A percentile compares a stretch with the other conserved stretches of the same genome.
Evolutionary conservation across 2,888 invertebrate genomes (phyloP).

Genomic region (Luffia ferchaultella): DNA sequence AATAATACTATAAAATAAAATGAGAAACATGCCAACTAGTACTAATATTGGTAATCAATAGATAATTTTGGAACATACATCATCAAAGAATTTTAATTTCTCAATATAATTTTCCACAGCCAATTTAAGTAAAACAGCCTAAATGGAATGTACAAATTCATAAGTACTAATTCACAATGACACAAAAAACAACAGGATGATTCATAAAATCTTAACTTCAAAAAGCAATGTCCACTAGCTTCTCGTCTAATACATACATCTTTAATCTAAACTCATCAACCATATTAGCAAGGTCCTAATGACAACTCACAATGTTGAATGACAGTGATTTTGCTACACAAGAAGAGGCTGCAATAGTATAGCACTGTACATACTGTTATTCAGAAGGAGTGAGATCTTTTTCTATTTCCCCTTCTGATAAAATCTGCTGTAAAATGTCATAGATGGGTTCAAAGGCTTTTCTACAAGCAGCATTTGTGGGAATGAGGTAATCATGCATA

Average conservation of each 20-base stretch:
- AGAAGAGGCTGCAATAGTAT: slow-evolving; percentile 23
- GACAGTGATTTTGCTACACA: slow-evolving; percentile 52
- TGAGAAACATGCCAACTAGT: background rate
- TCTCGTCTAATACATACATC: slow-evolving; percentile 19
- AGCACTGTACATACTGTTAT: slow-evolving; percentile 32
- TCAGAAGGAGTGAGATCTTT: slow-evolving; percentile 78
- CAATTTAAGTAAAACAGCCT: slow-evolving; percentile 27
- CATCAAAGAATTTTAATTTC: too few species aligned
- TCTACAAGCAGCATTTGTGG: slow-evolving; percentile 85
- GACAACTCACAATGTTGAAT: slow-evolving; percentile 18
- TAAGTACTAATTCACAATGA: slow-evolving; percentile 25
- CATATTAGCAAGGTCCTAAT: background rate
- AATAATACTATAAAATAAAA: background rate
- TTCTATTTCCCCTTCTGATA: slow-evolving; percentile 78
- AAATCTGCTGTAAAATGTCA: slow-evolving; percentile 79
- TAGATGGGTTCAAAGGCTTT: slow-evolving; percentile 88
- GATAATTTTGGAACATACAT: too few species aligned
- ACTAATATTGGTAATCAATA: background rate
- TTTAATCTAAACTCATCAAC: background rate
- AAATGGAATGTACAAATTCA: slow-evolving; percentile 48
- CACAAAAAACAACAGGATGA: slow-evolving; percentile 14
- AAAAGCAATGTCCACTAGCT: slow-evolving; percentile 50
- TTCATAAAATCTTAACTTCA: slow-evolving; percentile 43
- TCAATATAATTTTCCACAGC: slow-evolving; percentile 31
- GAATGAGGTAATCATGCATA: slow-evolving; percentile 91